These are phyloP conservation scores for Apamea crenata DNA, from an alignment of 2,888 invertebrate genomes.

Conservation along the genomic window DNA sequence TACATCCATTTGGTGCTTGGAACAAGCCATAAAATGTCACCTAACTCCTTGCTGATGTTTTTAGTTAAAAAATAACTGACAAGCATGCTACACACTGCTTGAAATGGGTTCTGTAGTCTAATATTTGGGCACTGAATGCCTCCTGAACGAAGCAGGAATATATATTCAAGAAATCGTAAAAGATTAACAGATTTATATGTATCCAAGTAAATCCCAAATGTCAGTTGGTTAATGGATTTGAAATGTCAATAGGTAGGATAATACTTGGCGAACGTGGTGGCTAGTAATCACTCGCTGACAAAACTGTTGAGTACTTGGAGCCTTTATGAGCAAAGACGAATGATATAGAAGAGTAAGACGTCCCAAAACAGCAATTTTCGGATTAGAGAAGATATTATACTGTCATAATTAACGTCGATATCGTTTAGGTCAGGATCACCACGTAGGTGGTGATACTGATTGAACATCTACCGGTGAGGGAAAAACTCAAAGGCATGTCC, in stretches of 20 bases:
- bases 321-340: background rate
- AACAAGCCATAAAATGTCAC: conserved; percentile 78
- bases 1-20: conserved; percentile 59
- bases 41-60: conserved; percentile 64
- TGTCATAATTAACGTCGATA: background rate
- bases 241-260: conserved; percentile 46
- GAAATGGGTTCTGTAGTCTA: conserved; percentile 48
- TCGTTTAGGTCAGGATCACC: background rate
- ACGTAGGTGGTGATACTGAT: background rate
- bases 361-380: background rate
- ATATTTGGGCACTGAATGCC: background rate
- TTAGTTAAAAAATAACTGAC: conserved; percentile 58
- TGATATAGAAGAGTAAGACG: background rate
- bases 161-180: conserved; percentile 28
- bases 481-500: no score
- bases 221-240: conserved; percentile 17
- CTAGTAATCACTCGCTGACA: conserved; percentile 1
- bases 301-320: background rate
- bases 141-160: background rate
- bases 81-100: conserved; percentile 15
- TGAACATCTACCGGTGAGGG: background rate
- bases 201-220: conserved; percentile 23
- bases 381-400: no score
- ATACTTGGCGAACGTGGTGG: conserved; percentile 1
- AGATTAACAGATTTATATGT: conserved; percentile 15